Conservation (phyloP, 2,888 invertebrate species). For the Hymenopus coronatus region DNA sequence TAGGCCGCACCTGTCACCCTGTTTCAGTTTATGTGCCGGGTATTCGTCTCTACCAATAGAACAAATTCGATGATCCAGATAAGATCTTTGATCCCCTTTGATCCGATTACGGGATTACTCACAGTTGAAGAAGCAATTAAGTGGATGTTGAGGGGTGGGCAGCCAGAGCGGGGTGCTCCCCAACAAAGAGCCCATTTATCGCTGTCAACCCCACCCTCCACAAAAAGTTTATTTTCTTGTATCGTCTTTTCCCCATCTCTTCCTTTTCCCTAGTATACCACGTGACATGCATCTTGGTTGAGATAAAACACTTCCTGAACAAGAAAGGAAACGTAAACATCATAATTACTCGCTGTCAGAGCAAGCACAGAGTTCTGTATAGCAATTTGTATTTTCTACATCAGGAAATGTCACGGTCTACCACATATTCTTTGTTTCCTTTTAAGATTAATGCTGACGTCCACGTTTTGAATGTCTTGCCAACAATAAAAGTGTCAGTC, state of each 20-base stretch:
- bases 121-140: not conserved
- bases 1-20: too few species aligned
- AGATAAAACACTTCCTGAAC: not conserved
- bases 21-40: not conserved
- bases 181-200: not conserved
- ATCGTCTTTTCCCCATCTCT: not conserved
- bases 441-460: not conserved
- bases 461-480: not conserved
- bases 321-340: not conserved
- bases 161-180: not conserved
- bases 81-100: not conserved
- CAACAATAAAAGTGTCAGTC: not conserved
- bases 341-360: not conserved
- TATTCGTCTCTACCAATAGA: not conserved
- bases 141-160: not conserved
- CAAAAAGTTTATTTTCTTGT: not conserved
- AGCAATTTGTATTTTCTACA: not conserved
- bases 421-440: not conserved
- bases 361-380: not conserved
- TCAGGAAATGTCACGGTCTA: not conserved
- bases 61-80: not conserved
- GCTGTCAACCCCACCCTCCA: not conserved
- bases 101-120: not conserved
- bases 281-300: not conserved
- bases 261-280: not conserved